Conservation (phyloP, 2,888 invertebrate species). For the Andricus curvator region DNA sequence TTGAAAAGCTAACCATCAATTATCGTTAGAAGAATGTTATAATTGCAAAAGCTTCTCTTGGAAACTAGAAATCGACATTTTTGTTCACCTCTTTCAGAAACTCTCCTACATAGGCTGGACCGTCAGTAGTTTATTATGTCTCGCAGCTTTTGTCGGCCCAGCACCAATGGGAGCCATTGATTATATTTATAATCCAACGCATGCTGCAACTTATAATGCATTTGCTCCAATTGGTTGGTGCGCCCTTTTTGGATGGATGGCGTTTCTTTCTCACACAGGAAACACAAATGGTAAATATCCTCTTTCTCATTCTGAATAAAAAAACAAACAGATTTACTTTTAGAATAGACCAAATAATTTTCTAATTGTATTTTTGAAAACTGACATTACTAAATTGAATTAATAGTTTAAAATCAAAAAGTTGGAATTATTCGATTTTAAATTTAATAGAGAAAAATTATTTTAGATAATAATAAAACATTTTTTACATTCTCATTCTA, state of each 20-base stretch:
- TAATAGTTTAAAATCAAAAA: too few relatives aligned
- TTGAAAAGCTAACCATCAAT: too few relatives aligned
- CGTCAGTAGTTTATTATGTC: conserved; percentile 79
- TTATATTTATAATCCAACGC: conserved; percentile 82
- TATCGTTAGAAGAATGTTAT: too few relatives aligned
- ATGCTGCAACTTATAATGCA: conserved; percentile 85
- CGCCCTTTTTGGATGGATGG: conserved; percentile 84
- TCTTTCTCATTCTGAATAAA: background rate
- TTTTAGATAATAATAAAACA: too few relatives aligned
- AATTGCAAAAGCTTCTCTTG: too few relatives aligned
- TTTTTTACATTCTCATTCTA: too few relatives aligned
- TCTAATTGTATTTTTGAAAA: too few relatives aligned
- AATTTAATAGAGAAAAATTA: too few relatives aligned
- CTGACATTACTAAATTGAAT: background rate
- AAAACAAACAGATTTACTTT: conserved; percentile 1
- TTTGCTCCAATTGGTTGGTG: conserved; percentile 87
- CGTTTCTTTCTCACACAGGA: conserved; percentile 83
- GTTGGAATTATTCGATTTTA: too few relatives aligned
- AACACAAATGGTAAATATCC: conserved; percentile 74
- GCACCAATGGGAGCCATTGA: conserved; percentile 83
- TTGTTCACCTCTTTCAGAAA: conserved; percentile 67
- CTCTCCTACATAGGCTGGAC: conserved; percentile 81
- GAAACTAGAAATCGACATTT: background rate
- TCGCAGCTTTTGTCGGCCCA: conserved; percentile 82
- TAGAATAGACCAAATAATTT: conserved; percentile 75